Evolutionary conservation across 2,797 vertebrate genomes (phyloP), one percentile per base, ranked within the genome.

Genomic region (Malurus splendens): DNA sequence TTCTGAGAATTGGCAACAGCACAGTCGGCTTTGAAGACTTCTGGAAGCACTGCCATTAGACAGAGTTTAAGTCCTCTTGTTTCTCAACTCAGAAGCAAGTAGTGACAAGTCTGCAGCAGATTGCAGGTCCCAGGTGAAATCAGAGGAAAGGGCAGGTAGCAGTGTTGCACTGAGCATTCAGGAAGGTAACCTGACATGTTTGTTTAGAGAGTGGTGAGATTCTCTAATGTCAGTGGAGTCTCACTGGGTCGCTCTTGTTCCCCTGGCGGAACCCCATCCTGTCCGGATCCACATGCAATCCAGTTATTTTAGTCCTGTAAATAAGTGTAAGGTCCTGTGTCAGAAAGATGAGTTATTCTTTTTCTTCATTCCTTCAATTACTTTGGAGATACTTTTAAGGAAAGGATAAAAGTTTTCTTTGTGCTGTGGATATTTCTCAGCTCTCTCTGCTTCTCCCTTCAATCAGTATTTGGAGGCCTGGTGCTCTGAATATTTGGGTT

Each of bases 301-400:
- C 12, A 41, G 32, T 59, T 11, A 71, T 83, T 90, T 62, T 61
- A 84, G 22, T 76, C n/a, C 44, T 62, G 12, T 67, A 39, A 59
- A 18, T 30, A 55, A 65, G 32, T 73, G 23, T 45, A 73, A 72
- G 4, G 19, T 71, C 18, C 30, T 23, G 10, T 79, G 13, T 73
- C 30, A 73, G 54, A 82, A 70, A 9, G 12, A 8, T 17, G 32
- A 60, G 18, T 47, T 82, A 20, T 0, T 60, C 0, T 60, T 70
- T 67, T 73, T 85, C 28, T 79, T 73, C 8, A 38, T 89, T 75
- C 47, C 32, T 88, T 65, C 22, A 54, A 32, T 60, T 87, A 33
- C 51, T 81, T 54, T 57, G 42, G 28, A 89, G 32, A 39, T 77
- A 27, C 4, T 32, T 3, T 32, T 80, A 57, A 51, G 9, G 20